Evolutionary conservation across 2,113 vertebrate genomes (phyloP).

Genomic region (Pituophis catenifer): DNA sequence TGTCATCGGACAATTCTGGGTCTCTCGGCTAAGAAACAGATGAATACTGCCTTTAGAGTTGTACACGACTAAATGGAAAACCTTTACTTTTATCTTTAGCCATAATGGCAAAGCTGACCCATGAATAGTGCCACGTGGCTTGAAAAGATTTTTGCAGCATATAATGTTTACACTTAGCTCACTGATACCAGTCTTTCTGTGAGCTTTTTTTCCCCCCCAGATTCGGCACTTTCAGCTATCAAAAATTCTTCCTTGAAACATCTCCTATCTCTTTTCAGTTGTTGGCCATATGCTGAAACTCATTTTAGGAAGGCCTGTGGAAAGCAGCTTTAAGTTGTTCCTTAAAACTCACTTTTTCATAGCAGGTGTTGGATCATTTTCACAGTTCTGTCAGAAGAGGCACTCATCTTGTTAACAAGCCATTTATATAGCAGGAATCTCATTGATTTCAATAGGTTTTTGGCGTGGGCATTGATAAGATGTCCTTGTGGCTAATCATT

Average conservation of each 20-base stretch:
- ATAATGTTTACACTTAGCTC: not conserved
- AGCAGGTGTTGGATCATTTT: not conserved
- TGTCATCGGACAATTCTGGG: not conserved
- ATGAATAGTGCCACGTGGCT: not conserved
- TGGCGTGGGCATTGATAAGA: not conserved
- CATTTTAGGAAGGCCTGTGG: not conserved
- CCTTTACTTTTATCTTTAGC: not conserved
- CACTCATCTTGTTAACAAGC: not conserved
- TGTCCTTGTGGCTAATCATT: not conserved
- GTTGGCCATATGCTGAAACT: not conserved
- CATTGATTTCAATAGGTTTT: not conserved
- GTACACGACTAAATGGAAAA: not conserved
- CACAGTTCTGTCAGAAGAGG: not conserved
- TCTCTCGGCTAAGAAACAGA: not conserved
- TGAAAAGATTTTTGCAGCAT: not conserved
- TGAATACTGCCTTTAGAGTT: not conserved
- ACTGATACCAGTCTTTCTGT: not conserved
- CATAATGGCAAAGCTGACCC: not conserved
- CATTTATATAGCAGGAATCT: not conserved
- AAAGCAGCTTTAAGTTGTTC: not conserved
- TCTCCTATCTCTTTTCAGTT: not conserved
- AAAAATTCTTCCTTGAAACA: not conserved
- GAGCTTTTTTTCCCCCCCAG: accelerated
- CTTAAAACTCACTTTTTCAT: not conserved
- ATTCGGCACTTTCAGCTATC: not conserved